Evolutionary conservation across 2,797 vertebrate species (phyloP).

Genomic region (Tolypeutes matacus): DNA sequence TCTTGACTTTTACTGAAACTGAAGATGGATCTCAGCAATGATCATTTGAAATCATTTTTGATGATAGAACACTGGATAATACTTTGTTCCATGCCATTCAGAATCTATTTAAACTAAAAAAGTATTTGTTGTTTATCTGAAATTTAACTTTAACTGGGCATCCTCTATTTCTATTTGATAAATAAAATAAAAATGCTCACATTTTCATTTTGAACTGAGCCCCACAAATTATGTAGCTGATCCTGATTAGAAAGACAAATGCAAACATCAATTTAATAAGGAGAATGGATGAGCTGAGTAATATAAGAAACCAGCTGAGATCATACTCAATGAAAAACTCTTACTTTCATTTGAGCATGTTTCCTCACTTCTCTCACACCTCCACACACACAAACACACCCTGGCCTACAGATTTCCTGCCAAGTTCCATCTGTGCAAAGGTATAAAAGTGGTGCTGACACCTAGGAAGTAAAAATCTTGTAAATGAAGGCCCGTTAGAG

Average conservation of each 20-base stretch:
- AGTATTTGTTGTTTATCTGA: neutral
- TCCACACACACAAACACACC: neutral
- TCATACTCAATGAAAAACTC: neutral
- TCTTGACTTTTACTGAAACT: constrained; percentile 15
- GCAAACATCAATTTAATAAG: constrained; percentile 18
- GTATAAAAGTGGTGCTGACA: neutral
- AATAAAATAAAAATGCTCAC: constrained; percentile 1
- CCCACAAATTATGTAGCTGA: neutral
- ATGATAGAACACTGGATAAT: neutral
- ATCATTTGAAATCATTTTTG: neutral
- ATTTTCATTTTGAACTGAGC: constrained; percentile 1
- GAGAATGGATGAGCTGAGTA: neutral
- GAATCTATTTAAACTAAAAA: neutral
- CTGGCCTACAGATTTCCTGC: neutral
- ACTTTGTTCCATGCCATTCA: neutral
- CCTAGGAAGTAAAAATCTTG: constrained; percentile 41
- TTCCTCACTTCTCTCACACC: neutral
- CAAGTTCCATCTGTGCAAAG: neutral
- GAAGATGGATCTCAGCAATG: neutral
- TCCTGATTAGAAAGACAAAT: constrained; percentile 14
- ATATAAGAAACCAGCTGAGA: neutral
- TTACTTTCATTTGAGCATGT: neutral
- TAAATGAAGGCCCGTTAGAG: neutral
- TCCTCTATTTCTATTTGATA: constrained; percentile 34
- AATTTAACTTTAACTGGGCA: neutral